phyloP scores from a whole-genome alignment of 2,113 vertebrate species.

The Chlamydotis undulata region DNA sequence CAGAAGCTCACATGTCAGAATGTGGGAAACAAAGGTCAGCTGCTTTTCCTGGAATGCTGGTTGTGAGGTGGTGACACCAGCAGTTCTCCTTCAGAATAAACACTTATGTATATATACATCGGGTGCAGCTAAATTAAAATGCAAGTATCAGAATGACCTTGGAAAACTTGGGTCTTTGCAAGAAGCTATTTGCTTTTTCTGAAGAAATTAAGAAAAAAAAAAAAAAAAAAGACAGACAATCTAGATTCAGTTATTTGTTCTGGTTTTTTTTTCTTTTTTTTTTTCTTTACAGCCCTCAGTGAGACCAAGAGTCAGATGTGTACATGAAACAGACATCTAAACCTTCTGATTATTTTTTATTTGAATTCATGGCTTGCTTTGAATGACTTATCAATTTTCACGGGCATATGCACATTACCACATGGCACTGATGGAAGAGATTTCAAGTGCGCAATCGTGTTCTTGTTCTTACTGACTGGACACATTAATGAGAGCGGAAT shows the following conservation, averaged over 20 bases:
- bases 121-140: neutral
- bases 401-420: neutral
- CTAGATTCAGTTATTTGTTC: neutral
- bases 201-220: neutral
- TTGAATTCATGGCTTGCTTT: neutral
- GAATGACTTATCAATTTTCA: neutral
- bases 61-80: neutral
- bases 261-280: too few relatives aligned
- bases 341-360: neutral
- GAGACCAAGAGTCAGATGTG: neutral
- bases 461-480: neutral
- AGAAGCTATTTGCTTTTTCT: neutral
- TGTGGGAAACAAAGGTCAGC: neutral
- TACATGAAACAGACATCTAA: neutral
- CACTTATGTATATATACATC: fast-evolving
- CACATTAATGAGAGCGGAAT: neutral
- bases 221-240: neutral
- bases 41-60: neutral
- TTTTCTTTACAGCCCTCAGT: neutral
- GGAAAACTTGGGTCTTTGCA: neutral
- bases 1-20: neutral
- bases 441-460: neutral
- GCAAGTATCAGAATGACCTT: neutral
- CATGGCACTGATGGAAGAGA: neutral
- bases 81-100: neutral